These are phyloP conservation scores for Empis livida DNA, from an alignment of 2,888 invertebrate species.

Conservation along the genomic window DNA sequence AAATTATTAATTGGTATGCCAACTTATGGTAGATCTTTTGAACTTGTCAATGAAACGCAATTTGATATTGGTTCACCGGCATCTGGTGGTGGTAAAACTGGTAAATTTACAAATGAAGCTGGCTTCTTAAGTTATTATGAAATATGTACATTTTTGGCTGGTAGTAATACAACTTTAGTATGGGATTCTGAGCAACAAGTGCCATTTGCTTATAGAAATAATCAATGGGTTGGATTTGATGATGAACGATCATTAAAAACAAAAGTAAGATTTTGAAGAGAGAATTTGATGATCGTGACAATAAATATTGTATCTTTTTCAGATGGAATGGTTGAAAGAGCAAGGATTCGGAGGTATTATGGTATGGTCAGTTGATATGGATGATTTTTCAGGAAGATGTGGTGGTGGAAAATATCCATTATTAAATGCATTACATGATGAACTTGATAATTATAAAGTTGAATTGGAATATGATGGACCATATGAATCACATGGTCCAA, in stretches of 20 bases:
- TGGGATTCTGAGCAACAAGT: constrained; percentile 96
- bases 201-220: constrained; percentile 81
- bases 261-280: constrained; percentile 47
- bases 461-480: constrained; percentile 75
- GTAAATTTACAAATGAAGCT: constrained; percentile 82
- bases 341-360: constrained; percentile 92
- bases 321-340: constrained; percentile 90
- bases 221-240: constrained; percentile 93
- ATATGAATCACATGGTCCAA: constrained; percentile 56
- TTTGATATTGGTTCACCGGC: constrained; percentile 90
- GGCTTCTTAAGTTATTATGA: constrained; percentile 95
- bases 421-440: constrained; percentile 74
- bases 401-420: constrained; percentile 85
- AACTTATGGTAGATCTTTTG: constrained; percentile 85
- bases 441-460: constrained; percentile 70
- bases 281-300: neutral
- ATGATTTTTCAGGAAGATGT: constrained; percentile 84
- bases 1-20: constrained; percentile 92
- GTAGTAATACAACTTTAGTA: constrained; percentile 80
- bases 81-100: constrained; percentile 72
- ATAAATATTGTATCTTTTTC: constrained; percentile 12
- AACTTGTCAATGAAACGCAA: constrained; percentile 69
- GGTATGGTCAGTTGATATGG: constrained; percentile 94
- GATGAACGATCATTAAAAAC: constrained; percentile 84
- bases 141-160: constrained; percentile 81